Evolutionary conservation across 64 coral and sea anemone genomes (phyloP).

Genomic region (Stichodactyla mertensii): DNA sequence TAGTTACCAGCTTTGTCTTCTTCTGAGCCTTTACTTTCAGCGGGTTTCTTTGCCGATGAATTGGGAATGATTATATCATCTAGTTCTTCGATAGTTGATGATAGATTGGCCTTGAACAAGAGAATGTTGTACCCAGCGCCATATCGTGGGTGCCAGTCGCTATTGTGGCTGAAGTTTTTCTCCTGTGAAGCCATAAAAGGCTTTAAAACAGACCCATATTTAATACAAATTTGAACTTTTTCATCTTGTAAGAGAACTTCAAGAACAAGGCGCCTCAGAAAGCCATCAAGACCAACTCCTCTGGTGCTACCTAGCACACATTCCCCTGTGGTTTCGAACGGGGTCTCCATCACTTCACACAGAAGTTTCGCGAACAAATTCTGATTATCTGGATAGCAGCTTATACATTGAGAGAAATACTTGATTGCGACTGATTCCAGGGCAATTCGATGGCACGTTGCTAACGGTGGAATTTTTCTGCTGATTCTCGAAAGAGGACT

Average conservation of each 20-base stretch:
- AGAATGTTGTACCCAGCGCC: conserved; percentile 73
- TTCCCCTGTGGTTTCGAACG: background rate
- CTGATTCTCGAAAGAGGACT: background rate
- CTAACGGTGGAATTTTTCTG: background rate
- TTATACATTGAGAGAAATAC: conserved; percentile 57
- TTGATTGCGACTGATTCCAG: conserved; percentile 66
- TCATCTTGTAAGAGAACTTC: conserved; percentile 82
- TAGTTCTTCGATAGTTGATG: conserved; percentile 47
- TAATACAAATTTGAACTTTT: conserved; percentile 56
- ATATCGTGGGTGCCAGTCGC: conserved; percentile 88
- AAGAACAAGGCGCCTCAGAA: conserved; percentile 77
- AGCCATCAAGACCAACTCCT: conserved; percentile 56
- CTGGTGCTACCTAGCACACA: background rate
- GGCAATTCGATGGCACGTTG: conserved; percentile 45
- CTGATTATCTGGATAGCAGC: conserved; percentile 68
- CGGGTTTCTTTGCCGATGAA: conserved; percentile 8
- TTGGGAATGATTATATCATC: conserved; percentile 36
- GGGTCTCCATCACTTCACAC: conserved; percentile 59
- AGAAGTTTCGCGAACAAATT: conserved; percentile 50
- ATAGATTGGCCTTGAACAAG: conserved; percentile 57
- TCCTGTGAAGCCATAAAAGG: conserved; percentile 41
- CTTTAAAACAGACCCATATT: conserved; percentile 29
- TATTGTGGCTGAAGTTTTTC: conserved; percentile 53
- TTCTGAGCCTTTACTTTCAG: conserved; percentile 15
- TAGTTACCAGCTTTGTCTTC: background rate